Percentiles rank a stretch among this genome's conserved stretches.
phyloP scores from a whole-genome alignment of 2,113 vertebrate species.

The Tachysurus fulvidraco region DNA sequence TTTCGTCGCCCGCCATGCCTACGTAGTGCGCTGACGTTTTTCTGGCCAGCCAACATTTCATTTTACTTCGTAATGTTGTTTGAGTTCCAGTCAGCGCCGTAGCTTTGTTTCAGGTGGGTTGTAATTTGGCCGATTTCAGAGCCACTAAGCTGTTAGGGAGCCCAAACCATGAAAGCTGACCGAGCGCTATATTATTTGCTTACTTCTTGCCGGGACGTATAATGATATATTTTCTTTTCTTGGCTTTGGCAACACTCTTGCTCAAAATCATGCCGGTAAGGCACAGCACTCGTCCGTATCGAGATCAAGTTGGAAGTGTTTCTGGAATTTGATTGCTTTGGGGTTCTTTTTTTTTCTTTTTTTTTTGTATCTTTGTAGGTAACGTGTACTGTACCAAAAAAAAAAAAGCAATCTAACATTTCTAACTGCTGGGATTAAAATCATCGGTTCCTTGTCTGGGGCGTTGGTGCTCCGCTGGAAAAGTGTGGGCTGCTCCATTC shows the following conservation, averaged over 20 bases:
- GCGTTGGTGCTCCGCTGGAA: not conserved
- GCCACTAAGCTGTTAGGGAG: not conserved
- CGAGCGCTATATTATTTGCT: conserved; percentile 16
- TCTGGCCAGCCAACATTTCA: not conserved
- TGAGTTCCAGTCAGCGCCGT: conserved; percentile 10
- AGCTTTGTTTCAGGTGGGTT: conserved; percentile 23
- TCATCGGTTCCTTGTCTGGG: not conserved
- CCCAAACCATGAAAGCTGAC: not conserved
- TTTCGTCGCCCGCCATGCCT: not conserved
- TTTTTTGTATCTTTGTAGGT: not conserved
- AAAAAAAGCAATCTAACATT: not conserved
- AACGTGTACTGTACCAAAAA: not conserved
- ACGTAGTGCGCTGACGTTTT: not conserved
- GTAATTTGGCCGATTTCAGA: conserved; percentile 13
- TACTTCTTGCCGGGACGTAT: conserved; percentile 6
- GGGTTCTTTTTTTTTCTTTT: no score
- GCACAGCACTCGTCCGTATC: not conserved
- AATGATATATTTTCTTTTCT: conserved; percentile 13
- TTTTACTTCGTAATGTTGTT: conserved; percentile 18
- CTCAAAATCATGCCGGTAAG: conserved; percentile 14
- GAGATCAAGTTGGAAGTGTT: conserved; percentile 4
- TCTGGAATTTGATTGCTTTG: conserved; percentile 6
- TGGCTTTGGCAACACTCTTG: not conserved
- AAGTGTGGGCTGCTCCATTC: not conserved
- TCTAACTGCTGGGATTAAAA: not conserved